Evolutionary conservation across 2,113 vertebrate species (phyloP).

Genomic region (Oryzias woworae): DNA sequence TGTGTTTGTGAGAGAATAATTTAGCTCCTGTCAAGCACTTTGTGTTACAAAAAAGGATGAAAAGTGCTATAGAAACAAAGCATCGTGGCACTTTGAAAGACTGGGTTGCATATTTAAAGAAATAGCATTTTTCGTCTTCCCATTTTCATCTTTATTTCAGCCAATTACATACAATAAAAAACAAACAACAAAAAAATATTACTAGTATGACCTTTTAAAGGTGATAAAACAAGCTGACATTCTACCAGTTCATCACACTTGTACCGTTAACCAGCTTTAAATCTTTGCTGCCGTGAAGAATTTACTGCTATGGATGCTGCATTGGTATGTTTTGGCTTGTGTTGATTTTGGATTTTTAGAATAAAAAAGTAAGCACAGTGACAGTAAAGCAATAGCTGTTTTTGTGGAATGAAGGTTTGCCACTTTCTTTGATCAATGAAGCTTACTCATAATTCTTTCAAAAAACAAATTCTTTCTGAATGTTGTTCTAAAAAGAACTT

Average conservation of each 20-base stretch:
- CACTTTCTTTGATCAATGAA: too few relatives aligned
- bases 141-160: slow-evolving; percentile 1
- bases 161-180: slow-evolving; percentile 5
- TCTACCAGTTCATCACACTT: slow-evolving; percentile 33
- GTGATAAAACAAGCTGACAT: slow-evolving; percentile 27
- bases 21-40: too few relatives aligned
- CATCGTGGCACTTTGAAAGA: too few relatives aligned
- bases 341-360: not conserved
- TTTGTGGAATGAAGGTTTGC: too few relatives aligned
- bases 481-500: too few relatives aligned
- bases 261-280: slow-evolving; percentile 44
- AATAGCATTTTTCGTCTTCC: not conserved
- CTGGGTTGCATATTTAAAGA: not conserved
- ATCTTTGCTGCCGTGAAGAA: slow-evolving; percentile 27
- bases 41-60: too few relatives aligned
- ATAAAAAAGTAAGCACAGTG: too few relatives aligned
- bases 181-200: slow-evolving; percentile 29
- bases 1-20: too few relatives aligned
- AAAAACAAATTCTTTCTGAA: too few relatives aligned
- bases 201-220: slow-evolving; percentile 50
- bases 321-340: not conserved
- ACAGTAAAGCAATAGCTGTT: too few relatives aligned
- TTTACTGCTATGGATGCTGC: slow-evolving; percentile 39
- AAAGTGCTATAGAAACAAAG: too few relatives aligned
- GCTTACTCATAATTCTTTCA: too few relatives aligned